Evolutionary conservation across 2,113 vertebrate genomes (phyloP).

Genomic region (Steatornis caripensis): DNA sequence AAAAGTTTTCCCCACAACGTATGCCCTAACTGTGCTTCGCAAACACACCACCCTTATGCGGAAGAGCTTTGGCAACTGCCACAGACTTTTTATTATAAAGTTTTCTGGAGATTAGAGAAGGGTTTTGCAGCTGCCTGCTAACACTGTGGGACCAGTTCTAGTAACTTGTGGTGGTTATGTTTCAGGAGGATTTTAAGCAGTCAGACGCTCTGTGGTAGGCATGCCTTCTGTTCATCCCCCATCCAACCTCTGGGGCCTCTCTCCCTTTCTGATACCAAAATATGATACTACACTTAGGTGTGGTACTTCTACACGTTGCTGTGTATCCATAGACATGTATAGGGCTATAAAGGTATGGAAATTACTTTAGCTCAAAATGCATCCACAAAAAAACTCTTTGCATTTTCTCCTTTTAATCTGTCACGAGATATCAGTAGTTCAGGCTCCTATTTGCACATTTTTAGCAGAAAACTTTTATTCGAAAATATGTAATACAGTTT

Average conservation of each 20-base stretch:
- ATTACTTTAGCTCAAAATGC: background rate
- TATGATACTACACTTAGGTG: background rate
- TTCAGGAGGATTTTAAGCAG: background rate
- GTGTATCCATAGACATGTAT: background rate
- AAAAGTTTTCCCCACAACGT: accelerated
- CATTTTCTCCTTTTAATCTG: background rate
- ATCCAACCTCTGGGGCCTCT: background rate
- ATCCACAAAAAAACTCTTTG: background rate
- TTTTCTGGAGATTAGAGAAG: background rate
- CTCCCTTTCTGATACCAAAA: background rate
- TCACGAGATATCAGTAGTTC: background rate
- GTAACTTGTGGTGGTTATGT: background rate
- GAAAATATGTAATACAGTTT: background rate
- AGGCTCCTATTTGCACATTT: background rate
- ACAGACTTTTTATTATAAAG: background rate
- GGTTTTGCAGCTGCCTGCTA: background rate
- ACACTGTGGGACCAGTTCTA: background rate
- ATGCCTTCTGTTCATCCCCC: background rate
- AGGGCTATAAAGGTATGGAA: background rate
- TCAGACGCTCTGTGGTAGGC: background rate
- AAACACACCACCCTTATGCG: background rate
- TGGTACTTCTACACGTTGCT: background rate
- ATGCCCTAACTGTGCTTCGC: accelerated
- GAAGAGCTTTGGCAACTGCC: background rate
- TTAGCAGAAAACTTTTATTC: background rate